Base-by-base conservation (phyloP, 2,113 vertebrate species). In the Xiphophorus couchianus region DNA sequence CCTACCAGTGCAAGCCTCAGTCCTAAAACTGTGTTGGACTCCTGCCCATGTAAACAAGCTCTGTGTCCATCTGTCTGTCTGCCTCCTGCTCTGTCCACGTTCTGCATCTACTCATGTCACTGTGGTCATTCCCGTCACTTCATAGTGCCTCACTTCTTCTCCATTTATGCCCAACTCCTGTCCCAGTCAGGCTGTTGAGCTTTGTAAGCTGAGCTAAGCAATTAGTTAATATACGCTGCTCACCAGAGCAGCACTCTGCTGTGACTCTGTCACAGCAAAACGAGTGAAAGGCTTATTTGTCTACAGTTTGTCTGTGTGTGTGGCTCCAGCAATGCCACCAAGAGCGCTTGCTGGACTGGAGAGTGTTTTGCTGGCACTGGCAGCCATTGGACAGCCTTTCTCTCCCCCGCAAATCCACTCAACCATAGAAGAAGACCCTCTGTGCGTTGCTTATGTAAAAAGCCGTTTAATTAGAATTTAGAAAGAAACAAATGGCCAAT, bases 191-290 rank as follows among this genome's bases (percentile, higher is more conserved):
- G 70, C 84, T 69, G 78, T 62, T 88, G 86, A 84, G 83, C 62
- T 78, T 78, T 71, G 69, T 78, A 78, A 91, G 86, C 82, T 27
- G 80, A 71, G 70, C 85, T 78, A 79, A 89, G 89, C 91, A 93
- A 92, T 92, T 91, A 91, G 88, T 90, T 91, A 90, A 93, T 92
- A 88, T 85, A 83, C 77, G 88, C 85, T 86, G 76, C 74, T 84
- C 81, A 86, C 90, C 82, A 54, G 76, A 88, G 86, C 28, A 28
- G 28, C 28, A 28, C 28, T 28, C 28, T 28, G 28, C 28, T 28
- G 80, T 82, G 76, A 86, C 74, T 80, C 77, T 91, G 86, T 85
- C 88, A 80, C 74, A 7, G 79, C 44, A 35, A 62, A 61, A 69
- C 51, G 1, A 35, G 60, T 51, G 17, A 88, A 77, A 60, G 66